phyloP scores from a whole-genome alignment of 2,888 invertebrate species.

The Anaspis maculata region DNA sequence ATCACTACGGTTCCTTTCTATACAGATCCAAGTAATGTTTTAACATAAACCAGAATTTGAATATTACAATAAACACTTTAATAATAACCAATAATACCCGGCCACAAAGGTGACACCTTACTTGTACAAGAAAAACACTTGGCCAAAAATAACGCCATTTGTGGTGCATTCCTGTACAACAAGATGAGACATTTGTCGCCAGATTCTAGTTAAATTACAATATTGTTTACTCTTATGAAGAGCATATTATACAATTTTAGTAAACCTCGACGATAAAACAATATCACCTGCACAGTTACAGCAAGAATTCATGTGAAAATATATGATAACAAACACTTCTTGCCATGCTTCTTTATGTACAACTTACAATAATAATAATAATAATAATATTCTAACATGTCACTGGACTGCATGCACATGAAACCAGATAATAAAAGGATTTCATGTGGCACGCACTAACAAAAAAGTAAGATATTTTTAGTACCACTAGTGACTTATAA shows the following conservation, averaged over 20 bases:
- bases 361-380: slow-evolving; percentile 4
- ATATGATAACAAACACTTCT: slow-evolving; percentile 8
- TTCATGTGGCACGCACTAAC: too few relatives aligned
- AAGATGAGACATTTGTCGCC: slow-evolving; percentile 8
- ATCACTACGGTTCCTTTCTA: too few relatives aligned
- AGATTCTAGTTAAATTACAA: background rate
- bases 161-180: too few relatives aligned
- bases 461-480: background rate
- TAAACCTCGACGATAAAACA: too few relatives aligned
- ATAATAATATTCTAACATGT: slow-evolving; percentile 6
- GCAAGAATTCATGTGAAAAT: slow-evolving; percentile 8
- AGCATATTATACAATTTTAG: slow-evolving; percentile 8
- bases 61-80: slow-evolving; percentile 2
- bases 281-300: too few relatives aligned
- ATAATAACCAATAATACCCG: background rate
- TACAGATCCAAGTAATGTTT: too few relatives aligned
- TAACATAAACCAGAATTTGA: background rate
- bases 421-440: too few relatives aligned
- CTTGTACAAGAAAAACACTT: slow-evolving; percentile 5
- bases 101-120: too few relatives aligned
- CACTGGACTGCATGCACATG: slow-evolving; percentile 9
- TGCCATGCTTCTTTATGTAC: slow-evolving; percentile 11
- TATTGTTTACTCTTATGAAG: slow-evolving; percentile 14
- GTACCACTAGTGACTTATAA: background rate
- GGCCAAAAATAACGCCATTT: too few relatives aligned